Evolutionary conservation across 2,888 invertebrate genomes (phyloP).

Genomic region (Baccha elongata): DNA sequence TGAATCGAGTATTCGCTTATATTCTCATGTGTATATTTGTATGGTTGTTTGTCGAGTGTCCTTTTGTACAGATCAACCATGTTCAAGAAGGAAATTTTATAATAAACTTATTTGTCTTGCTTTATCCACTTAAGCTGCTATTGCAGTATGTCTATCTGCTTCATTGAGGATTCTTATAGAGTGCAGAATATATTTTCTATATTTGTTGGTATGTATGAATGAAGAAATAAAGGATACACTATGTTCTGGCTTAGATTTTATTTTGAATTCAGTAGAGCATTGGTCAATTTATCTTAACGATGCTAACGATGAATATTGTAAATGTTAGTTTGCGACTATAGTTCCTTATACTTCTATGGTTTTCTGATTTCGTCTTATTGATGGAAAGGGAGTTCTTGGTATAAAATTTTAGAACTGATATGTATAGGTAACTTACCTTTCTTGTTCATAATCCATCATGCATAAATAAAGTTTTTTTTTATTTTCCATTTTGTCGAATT

Average conservation of each 20-base stretch:
- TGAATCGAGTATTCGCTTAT: constrained; percentile 9
- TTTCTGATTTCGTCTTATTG: constrained; percentile 47
- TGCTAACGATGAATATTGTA: constrained; percentile 57
- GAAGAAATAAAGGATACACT: constrained; percentile 17
- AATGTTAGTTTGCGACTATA: neutral
- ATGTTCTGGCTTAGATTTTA: constrained; percentile 12
- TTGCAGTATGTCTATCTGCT: constrained; percentile 48
- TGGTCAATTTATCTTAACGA: constrained; percentile 63
- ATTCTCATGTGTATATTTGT: constrained; percentile 10
- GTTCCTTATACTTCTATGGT: neutral
- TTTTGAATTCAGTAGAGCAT: constrained; percentile 49
- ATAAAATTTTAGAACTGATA: constrained; percentile 22
- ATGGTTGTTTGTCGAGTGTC: constrained; percentile 13
- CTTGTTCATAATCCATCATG: constrained; percentile 37
- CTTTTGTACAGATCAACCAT: constrained; percentile 35
- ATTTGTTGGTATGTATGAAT: neutral
- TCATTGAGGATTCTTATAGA: constrained; percentile 34
- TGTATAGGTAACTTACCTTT: neutral
- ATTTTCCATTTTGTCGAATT: neutral
- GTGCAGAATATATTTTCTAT: constrained; percentile 18
- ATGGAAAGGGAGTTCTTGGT: constrained; percentile 13
- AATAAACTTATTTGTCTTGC: constrained; percentile 72
- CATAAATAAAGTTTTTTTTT: constrained; percentile 31
- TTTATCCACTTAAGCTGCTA: constrained; percentile 66
- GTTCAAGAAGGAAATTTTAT: constrained; percentile 51